Evolutionary conservation across 2,113 vertebrate genomes (phyloP).

Genomic region (Ptyas mucosa): DNA sequence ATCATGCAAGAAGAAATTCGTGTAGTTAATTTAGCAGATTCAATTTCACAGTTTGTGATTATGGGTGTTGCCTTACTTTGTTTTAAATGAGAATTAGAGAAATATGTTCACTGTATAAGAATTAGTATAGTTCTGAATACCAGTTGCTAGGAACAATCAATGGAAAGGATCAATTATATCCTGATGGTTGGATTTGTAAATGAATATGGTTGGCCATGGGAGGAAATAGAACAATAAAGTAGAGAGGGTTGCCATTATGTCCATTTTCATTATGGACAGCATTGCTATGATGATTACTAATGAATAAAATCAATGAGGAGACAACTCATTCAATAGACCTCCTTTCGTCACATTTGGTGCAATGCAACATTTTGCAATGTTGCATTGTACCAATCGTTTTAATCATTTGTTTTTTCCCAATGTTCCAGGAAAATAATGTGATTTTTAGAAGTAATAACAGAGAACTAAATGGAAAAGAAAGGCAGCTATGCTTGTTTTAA

Average conservation of each 20-base stretch:
- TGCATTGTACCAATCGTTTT: not conserved
- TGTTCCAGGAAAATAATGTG: not conserved
- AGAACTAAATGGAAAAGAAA: not conserved
- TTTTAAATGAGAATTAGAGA: not conserved
- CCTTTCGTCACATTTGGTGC: not conserved
- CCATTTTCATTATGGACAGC: not conserved
- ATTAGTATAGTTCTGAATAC: not conserved
- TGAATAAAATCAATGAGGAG: not conserved
- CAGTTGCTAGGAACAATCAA: not conserved
- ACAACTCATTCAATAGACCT: not conserved
- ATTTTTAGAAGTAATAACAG: not conserved
- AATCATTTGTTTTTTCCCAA: not conserved
- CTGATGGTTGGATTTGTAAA: not conserved
- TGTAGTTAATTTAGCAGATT: not conserved
- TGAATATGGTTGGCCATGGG: not conserved
- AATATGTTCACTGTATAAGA: not conserved
- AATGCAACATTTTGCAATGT: not conserved
- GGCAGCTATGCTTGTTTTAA: not conserved
- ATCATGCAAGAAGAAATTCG: not conserved
- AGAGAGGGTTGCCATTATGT: not conserved
- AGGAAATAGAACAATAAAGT: not conserved
- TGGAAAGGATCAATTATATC: not conserved
- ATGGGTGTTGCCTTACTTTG: not conserved
- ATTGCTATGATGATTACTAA: not conserved
- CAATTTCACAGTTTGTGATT: not conserved